Conservation (phyloP, 1,140 invertebrate genomes). For the Trachelipus rathkii region DNA sequence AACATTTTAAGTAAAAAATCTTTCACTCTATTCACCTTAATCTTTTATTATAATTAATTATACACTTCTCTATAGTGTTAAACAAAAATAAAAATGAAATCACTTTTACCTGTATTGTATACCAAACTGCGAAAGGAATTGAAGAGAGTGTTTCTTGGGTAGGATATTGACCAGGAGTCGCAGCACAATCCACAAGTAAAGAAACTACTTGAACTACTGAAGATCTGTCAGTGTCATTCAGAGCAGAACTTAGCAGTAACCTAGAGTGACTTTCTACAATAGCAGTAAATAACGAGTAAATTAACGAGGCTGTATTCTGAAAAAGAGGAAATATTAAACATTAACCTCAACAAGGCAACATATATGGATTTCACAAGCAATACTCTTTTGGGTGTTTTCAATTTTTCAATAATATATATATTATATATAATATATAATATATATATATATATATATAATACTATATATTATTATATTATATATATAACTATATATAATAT, state of each 20-base stretch:
- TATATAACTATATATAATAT: too few relatives aligned
- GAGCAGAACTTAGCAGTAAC: slow-evolving; percentile 38
- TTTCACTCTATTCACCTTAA: too few relatives aligned
- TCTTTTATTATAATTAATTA: too few relatives aligned
- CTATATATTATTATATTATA: too few relatives aligned
- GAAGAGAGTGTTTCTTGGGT: slow-evolving; percentile 42
- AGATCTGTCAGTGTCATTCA: slow-evolving; percentile 33
- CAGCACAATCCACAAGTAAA: slow-evolving; percentile 41
- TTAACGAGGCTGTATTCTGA: slow-evolving; percentile 43
- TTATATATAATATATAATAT: too few relatives aligned
- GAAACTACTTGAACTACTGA: slow-evolving; percentile 43
- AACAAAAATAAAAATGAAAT: background rate
- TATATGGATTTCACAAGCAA: too few relatives aligned
- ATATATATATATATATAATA: too few relatives aligned
- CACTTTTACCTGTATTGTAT: slow-evolving; percentile 41
- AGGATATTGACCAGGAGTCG: slow-evolving; percentile 43
- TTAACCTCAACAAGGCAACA: background rate
- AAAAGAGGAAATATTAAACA: background rate
- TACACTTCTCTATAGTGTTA: too few relatives aligned
- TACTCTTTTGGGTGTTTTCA: too few relatives aligned
- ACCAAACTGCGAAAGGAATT: slow-evolving; percentile 44
- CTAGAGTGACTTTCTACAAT: slow-evolving; percentile 42
- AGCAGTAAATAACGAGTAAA: slow-evolving; percentile 41
- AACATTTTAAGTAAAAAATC: too few relatives aligned
- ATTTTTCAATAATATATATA: too few relatives aligned